Percentiles rank a stretch among this genome's conserved stretches.
Conservation (phyloP, 2,888 invertebrate genomes). For the Agrochola circellaris region DNA sequence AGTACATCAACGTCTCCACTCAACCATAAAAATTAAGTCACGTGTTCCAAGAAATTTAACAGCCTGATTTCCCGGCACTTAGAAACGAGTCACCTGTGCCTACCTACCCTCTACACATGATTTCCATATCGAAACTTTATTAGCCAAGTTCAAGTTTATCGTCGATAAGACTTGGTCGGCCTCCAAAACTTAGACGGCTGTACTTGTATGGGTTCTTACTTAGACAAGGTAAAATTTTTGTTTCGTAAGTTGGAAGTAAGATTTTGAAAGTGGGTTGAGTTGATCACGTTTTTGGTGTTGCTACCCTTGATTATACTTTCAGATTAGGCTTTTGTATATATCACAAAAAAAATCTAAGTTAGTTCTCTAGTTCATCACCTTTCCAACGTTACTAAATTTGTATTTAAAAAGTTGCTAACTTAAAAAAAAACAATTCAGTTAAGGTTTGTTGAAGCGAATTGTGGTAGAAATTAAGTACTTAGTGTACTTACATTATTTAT, state of each 20-base stretch:
- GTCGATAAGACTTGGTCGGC: conserved; percentile 34
- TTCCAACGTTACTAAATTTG: too few relatives aligned
- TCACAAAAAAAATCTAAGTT: too few relatives aligned
- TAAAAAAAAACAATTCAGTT: too few relatives aligned
- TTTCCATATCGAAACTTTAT: conserved; percentile 47
- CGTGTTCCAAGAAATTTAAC: conserved; percentile 13
- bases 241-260: conserved; percentile 2
- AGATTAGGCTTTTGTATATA: neutral
- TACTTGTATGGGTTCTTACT: conserved; percentile 43
- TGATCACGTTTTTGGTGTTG: conserved; percentile 29
- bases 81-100: conserved; percentile 14
- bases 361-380: too few relatives aligned
- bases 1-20: neutral
- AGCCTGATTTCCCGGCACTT: neutral
- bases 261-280: neutral
- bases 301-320: neutral
- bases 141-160: conserved; percentile 34
- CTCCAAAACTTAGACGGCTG: conserved; percentile 25
- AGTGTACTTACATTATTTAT: too few relatives aligned
- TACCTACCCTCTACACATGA: conserved; percentile 17
- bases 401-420: too few relatives aligned
- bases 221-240: conserved; percentile 19
- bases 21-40: conserved; percentile 6
- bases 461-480: too few relatives aligned
- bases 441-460: too few relatives aligned